These are phyloP conservation scores for Emmelina monodactyla DNA, from an alignment of 2,888 invertebrate genomes.

Conservation along the genomic window DNA sequence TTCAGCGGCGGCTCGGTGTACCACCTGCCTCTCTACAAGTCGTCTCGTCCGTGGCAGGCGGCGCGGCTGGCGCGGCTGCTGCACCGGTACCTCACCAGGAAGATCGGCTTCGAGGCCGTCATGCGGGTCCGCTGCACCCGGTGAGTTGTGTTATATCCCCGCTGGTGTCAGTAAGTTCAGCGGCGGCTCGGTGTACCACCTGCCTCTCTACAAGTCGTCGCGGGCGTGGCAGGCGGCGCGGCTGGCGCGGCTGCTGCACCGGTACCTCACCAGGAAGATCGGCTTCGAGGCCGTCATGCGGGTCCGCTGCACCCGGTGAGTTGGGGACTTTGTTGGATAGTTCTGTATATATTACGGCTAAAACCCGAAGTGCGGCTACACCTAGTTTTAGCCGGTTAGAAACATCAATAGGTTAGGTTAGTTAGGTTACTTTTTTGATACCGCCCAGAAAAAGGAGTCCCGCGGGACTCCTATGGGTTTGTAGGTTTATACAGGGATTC, in stretches of 20 bases:
- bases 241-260: constrained; percentile 77
- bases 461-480: too few species aligned
- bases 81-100: constrained; percentile 89
- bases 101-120: constrained; percentile 99
- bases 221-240: constrained; percentile 76
- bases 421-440: too few species aligned
- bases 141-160: constrained; percentile 30
- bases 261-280: constrained; percentile 95
- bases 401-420: too few species aligned
- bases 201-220: constrained; percentile 29
- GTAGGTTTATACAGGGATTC: too few species aligned
- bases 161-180: constrained; percentile 44
- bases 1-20: constrained; percentile 94
- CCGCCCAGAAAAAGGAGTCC: too few species aligned
- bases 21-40: constrained; percentile 89
- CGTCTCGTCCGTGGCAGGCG: constrained; percentile 72
- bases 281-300: constrained; percentile 99
- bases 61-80: constrained; percentile 80
- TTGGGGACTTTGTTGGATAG: too few species aligned
- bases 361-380: too few species aligned
- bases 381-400: too few species aligned
- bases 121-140: constrained; percentile 96
- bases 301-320: constrained; percentile 87
- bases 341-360: too few species aligned
- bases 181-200: constrained; percentile 89